phyloP scores from a whole-genome alignment of 2,888 invertebrate species.

The Deilephila elpenor region DNA sequence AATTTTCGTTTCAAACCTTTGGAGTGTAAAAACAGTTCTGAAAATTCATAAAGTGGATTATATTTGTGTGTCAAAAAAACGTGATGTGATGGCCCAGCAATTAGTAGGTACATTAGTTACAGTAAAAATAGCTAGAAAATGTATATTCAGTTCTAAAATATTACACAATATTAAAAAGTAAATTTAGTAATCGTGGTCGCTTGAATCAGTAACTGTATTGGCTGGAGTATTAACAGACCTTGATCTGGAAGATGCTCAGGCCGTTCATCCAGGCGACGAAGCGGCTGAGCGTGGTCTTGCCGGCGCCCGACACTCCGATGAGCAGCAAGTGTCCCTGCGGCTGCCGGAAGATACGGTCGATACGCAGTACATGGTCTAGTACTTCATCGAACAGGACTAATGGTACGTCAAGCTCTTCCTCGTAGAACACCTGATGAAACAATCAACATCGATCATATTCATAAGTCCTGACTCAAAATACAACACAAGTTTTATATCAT shows the following conservation, averaged over 20 bases:
- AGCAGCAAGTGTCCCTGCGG: constrained; percentile 98
- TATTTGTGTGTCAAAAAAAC: too few relatives aligned
- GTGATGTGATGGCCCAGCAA: too few relatives aligned
- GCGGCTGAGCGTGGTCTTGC: constrained; percentile 99
- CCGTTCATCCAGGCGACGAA: constrained; percentile 99
- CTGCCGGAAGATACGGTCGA: constrained; percentile 99
- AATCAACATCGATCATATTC: background rate
- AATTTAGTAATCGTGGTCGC: too few relatives aligned
- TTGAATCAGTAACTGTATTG: too few relatives aligned
- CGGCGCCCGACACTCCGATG: constrained; percentile 99
- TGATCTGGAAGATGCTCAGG: constrained; percentile 99
- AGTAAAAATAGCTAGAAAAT: too few relatives aligned
- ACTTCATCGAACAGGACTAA: constrained; percentile 99
- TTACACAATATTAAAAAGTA: too few relatives aligned
- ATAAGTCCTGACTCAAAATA: background rate
- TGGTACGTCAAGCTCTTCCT: constrained; percentile 99
- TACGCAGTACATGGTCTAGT: constrained; percentile 98
- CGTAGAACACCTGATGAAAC: constrained; percentile 93
- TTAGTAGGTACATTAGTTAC: too few relatives aligned
- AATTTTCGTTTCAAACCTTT: too few relatives aligned
- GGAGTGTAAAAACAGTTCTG: too few relatives aligned
- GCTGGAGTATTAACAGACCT: constrained; percentile 81
- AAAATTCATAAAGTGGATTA: too few relatives aligned
- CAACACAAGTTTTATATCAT: background rate
- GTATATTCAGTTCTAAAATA: too few relatives aligned